Evolutionary conservation across 35 echinoderm and acorn worm species (phyloP).

Genomic region (Nesometra sesokonis): DNA sequence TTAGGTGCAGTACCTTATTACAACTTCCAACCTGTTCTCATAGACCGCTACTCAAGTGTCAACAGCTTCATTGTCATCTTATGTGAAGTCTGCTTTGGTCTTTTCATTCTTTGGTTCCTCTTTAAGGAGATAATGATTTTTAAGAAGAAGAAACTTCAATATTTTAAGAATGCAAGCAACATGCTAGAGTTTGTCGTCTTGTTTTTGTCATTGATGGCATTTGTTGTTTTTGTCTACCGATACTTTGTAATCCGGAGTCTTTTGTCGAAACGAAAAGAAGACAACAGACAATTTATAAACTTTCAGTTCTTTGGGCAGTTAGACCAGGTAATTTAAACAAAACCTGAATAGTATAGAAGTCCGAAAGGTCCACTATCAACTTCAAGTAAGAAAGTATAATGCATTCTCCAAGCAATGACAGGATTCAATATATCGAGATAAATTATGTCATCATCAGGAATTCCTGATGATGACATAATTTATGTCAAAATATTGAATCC

Average conservation of each 20-base stretch:
- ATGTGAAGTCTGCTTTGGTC: slow-evolving; percentile 48
- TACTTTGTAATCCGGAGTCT: slow-evolving; percentile 48
- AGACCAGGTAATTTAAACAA: slow-evolving; percentile 93
- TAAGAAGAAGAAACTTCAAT: background rate
- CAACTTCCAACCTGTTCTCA: slow-evolving; percentile 52
- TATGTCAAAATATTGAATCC: too few species aligned
- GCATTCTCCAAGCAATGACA: too few species aligned
- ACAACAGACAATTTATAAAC: slow-evolving; percentile 38
- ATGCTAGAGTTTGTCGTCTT: slow-evolving; percentile 34
- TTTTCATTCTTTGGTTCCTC: slow-evolving; percentile 32
- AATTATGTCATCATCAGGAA: too few species aligned
- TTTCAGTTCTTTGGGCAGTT: slow-evolving; percentile 76
- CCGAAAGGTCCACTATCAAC: too few species aligned
- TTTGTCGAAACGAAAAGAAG: slow-evolving; percentile 8
- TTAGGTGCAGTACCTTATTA: slow-evolving; percentile 44
- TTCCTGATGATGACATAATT: too few species aligned
- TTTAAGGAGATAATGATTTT: background rate
- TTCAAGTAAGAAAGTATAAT: too few species aligned
- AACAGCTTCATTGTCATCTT: slow-evolving; percentile 63
- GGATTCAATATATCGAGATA: too few species aligned
- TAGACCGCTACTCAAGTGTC: slow-evolving; percentile 80
- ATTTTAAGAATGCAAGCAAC: background rate
- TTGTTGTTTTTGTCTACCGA: slow-evolving; percentile 64
- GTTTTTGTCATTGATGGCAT: slow-evolving; percentile 27
- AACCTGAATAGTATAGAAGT: too few species aligned